Evolutionary conservation across 2,797 vertebrate species (phyloP).

Genomic region (Sarcoramphus papa): DNA sequence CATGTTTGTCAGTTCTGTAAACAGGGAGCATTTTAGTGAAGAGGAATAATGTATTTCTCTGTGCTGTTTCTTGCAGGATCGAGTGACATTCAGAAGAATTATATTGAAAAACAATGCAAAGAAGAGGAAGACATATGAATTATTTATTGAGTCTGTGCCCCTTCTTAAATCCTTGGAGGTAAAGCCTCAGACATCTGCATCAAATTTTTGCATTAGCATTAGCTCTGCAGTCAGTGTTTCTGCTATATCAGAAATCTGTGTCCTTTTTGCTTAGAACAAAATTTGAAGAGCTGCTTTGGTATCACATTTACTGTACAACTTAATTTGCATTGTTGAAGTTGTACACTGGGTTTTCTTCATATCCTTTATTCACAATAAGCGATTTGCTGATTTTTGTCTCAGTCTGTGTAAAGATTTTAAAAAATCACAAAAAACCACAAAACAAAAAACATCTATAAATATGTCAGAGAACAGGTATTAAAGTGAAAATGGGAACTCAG

Average conservation of each 20-base stretch:
- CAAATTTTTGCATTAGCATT: background rate
- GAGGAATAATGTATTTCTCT: conserved; percentile 22
- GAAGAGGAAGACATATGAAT: conserved; percentile 89
- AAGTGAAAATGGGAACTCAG: background rate
- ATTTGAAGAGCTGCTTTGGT: background rate
- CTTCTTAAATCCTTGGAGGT: conserved; percentile 93
- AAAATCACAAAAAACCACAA: background rate
- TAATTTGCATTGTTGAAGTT: background rate
- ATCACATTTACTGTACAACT: background rate
- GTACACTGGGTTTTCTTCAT: background rate
- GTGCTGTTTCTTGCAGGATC: conserved; percentile 80
- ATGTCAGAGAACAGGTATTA: background rate
- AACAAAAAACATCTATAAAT: accelerated
- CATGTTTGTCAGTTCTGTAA: background rate
- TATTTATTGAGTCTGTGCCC: conserved; percentile 91
- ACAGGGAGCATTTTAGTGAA: background rate
- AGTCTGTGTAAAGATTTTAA: background rate
- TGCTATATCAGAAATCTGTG: background rate
- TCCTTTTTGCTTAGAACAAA: background rate
- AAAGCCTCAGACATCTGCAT: conserved; percentile 32
- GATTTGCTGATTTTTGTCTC: background rate
- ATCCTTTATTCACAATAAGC: background rate
- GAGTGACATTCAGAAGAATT: conserved; percentile 92
- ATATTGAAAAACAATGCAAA: conserved; percentile 94
- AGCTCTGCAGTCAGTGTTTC: background rate